Conservation (phyloP, 2,888 invertebrate species). For the Oasisia sp. region DNA sequence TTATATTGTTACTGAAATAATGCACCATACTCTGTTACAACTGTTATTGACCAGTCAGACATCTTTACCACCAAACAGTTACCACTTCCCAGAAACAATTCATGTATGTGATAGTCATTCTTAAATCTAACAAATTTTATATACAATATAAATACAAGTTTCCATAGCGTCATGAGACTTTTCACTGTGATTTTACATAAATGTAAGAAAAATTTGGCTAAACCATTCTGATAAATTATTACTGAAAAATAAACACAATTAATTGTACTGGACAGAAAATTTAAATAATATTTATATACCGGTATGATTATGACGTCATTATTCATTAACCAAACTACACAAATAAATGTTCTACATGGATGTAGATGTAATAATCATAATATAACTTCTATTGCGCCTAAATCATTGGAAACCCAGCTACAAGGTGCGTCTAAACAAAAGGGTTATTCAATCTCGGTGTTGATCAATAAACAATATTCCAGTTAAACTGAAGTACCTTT, state of each 20-base stretch:
- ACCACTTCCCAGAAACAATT: background rate
- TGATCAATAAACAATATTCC: too few relatives aligned
- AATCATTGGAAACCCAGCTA: too few relatives aligned
- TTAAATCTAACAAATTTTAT: background rate
- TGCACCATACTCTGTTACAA: background rate
- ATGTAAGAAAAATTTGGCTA: background rate
- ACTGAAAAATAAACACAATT: background rate
- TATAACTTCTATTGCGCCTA: too few relatives aligned
- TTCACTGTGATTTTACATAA: background rate
- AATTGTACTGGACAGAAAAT: background rate
- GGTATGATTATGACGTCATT: background rate
- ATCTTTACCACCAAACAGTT: background rate
- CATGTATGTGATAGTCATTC: background rate
- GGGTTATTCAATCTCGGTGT: too few relatives aligned
- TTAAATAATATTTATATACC: too few relatives aligned
- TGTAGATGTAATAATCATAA: too few relatives aligned
- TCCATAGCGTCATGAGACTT: background rate
- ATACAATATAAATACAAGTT: too few relatives aligned
- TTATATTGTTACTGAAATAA: background rate
- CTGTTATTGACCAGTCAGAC: background rate
- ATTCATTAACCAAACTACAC: background rate
- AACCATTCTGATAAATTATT: background rate
- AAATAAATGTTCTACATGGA: background rate
- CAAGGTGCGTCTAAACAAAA: too few relatives aligned
- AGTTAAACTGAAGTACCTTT: too few relatives aligned